Conservation (phyloP, 2,797 vertebrate species). For the Astyanax mexicanus region DNA sequence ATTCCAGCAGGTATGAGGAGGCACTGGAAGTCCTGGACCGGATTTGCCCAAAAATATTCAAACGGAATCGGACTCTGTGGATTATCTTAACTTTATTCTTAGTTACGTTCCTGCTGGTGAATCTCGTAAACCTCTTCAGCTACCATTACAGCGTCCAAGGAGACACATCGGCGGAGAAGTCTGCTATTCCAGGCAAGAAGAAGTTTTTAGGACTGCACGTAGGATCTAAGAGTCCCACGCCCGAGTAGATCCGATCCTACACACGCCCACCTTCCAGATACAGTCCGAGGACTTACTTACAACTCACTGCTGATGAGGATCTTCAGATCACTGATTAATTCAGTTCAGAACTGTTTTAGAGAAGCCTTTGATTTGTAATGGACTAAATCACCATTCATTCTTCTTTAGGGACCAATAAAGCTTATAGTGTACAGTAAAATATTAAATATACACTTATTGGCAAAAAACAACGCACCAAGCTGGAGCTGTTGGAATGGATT, state of each 20-base stretch:
- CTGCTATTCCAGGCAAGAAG: constrained; percentile 52
- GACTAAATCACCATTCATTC: constrained; percentile 27
- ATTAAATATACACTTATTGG: too few relatives aligned
- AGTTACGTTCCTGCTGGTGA: constrained; percentile 74
- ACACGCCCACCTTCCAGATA: neutral
- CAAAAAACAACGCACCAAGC: too few relatives aligned
- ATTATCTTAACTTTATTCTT: constrained; percentile 72
- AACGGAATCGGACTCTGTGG: constrained; percentile 73
- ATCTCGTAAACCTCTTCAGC: constrained; percentile 76
- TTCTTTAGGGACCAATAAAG: constrained; percentile 74
- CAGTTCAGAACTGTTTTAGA: constrained; percentile 30
- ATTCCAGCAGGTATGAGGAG: constrained; percentile 75
- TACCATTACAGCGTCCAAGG: constrained; percentile 69
- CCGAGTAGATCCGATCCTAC: constrained; percentile 51
- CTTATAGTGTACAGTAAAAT: too few relatives aligned
- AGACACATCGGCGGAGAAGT: constrained; percentile 67
- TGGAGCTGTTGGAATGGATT: too few relatives aligned
- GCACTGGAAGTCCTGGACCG: constrained; percentile 70
- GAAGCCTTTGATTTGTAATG: constrained; percentile 33
- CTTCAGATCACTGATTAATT: neutral
- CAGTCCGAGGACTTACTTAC: neutral
- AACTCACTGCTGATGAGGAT: neutral
- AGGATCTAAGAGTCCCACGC: constrained; percentile 63
- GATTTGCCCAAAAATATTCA: constrained; percentile 74
- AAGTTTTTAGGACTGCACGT: constrained; percentile 69